A percentile compares a stretch with the other conserved stretches of the same genome.
phyloP scores from a whole-genome alignment of 2,113 vertebrate genomes.

The Petromus typicus region DNA sequence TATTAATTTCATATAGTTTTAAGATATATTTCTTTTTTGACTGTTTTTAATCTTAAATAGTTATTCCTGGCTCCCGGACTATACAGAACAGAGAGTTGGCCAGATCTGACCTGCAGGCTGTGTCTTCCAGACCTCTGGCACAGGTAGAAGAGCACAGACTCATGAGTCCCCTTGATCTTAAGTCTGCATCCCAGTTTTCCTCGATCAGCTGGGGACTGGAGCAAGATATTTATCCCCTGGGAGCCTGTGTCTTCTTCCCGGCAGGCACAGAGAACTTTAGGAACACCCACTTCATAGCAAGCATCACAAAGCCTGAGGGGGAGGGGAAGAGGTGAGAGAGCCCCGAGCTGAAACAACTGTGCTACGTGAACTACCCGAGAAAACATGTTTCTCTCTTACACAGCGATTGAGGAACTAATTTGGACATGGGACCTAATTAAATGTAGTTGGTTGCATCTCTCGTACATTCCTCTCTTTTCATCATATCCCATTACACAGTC shows the following conservation, averaged over 20 bases:
- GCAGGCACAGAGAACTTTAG: background rate
- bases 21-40: slow-evolving; percentile 6
- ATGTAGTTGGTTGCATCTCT: slow-evolving; percentile 60
- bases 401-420: slow-evolving; percentile 75
- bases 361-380: slow-evolving; percentile 59
- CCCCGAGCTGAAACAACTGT: slow-evolving; percentile 34
- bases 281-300: background rate
- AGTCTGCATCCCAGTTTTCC: background rate
- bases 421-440: slow-evolving; percentile 77
- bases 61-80: background rate
- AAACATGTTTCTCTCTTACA: slow-evolving; percentile 75
- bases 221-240: background rate
- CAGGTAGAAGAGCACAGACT: background rate
- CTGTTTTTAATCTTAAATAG: slow-evolving; percentile 1
- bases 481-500: slow-evolving; percentile 69
- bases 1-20: slow-evolving; percentile 49
- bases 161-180: background rate
- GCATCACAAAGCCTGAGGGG: background rate
- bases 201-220: background rate
- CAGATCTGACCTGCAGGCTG: background rate
- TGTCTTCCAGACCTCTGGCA: background rate
- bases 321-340: background rate
- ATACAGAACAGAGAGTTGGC: background rate
- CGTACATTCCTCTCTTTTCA: slow-evolving; percentile 63
- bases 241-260: background rate